Conservation (phyloP, 2,888 invertebrate species). For the Allygus modestus region DNA sequence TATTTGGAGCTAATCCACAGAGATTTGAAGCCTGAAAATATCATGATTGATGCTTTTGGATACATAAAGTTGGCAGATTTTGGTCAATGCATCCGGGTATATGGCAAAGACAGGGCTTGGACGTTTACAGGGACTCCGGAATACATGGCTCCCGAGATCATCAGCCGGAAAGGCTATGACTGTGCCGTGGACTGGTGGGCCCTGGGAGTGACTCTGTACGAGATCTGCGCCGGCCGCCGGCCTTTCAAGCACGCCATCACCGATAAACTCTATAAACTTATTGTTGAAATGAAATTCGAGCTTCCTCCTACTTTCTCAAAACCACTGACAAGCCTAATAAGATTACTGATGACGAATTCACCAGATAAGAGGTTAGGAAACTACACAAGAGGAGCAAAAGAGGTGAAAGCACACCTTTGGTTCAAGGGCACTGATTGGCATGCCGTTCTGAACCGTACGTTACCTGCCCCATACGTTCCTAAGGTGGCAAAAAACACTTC, state of each 20-base stretch:
- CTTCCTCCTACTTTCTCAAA: slow-evolving; percentile 18
- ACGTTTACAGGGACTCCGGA: slow-evolving; percentile 25
- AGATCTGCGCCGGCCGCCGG: slow-evolving; percentile 6
- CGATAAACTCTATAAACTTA: slow-evolving; percentile 1
- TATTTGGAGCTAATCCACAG: slow-evolving; percentile 33
- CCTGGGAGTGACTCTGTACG: slow-evolving; percentile 18
- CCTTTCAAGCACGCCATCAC: slow-evolving; percentile 4
- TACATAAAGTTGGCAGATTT: slow-evolving; percentile 42
- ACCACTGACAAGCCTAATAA: not conserved
- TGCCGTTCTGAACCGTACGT: not conserved
- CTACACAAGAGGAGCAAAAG: not conserved
- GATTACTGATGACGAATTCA: not conserved
- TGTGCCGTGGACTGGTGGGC: slow-evolving; percentile 45
- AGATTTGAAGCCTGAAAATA: slow-evolving; percentile 43
- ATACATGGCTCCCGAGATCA: slow-evolving; percentile 48
- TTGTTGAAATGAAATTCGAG: not conserved
- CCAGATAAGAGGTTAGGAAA: slow-evolving; percentile 12
- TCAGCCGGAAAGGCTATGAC: slow-evolving; percentile 34
- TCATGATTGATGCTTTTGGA: slow-evolving; percentile 39
- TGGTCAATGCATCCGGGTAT: slow-evolving; percentile 10
- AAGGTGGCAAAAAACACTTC: not conserved
- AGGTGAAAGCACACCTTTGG: slow-evolving; percentile 1
- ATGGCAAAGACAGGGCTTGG: slow-evolving; percentile 41
- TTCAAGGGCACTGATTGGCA: slow-evolving; percentile 35
- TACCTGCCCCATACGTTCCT: slow-evolving; percentile 10